Evolutionary conservation across 2,113 vertebrate genomes (phyloP), one percentile per base, ranked within the genome.

Genomic region (Xerus inauris): DNA sequence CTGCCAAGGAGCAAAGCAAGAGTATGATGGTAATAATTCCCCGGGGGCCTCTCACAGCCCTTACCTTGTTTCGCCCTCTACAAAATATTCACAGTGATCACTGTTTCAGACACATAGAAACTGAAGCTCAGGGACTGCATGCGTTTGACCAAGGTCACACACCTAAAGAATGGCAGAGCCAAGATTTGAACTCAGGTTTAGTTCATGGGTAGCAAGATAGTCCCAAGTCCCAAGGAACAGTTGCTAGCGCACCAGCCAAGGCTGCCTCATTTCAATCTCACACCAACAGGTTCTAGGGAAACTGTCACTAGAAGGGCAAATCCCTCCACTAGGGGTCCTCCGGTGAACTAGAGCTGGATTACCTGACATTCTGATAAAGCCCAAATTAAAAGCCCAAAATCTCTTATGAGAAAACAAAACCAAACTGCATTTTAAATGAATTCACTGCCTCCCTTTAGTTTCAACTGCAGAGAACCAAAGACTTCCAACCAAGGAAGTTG

Each of bases 381-480:
- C 92, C 38, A 38, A 94, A 57, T 94, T 40, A 35, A 35, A 62
- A 24, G 67, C 38, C 76, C 35, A 75, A 87, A 97, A 94, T 67
- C 54, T 17, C 97, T 96, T 76, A 54, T 75, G 72, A 97, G 88
- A 38, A 80, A 95, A 28, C 24, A 59, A 62, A 96, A 91, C 91
- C 71, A 97, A 79, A 0, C 38, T 65, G 28, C 11, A 81, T 93
- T 96, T 62, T 96, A 93, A 98, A 89, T 87, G 62, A 97, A 93
- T 95, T 93, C 94, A 75, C 67, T 45, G 1, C 57, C 59, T 72
- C 86, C 93, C 97, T 94, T 96, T 77, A 67, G 80, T 95, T 96
- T 96, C 54, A 97, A 28, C 79, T 89, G 59, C 65, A 95, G 87
- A 95, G 69, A 91, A 91, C 89, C 85, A 83, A 84, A 95, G 79